A percentile compares a stretch with the other conserved stretches of the same genome.
phyloP scores from a whole-genome alignment of 2,797 vertebrate genomes.

The Coluber constrictor region DNA sequence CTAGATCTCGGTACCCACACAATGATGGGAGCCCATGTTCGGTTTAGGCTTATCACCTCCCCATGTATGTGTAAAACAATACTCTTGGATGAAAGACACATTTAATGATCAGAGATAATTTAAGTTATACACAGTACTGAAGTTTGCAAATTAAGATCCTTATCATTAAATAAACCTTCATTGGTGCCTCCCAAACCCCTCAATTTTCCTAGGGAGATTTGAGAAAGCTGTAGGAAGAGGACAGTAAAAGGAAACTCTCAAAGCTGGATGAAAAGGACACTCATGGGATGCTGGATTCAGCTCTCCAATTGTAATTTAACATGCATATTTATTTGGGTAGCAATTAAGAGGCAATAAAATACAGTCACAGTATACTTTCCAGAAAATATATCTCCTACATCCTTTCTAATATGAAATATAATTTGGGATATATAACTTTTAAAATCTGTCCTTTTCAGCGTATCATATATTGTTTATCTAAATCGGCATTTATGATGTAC shows the following conservation, averaged over 20 bases:
- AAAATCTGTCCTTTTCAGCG: background rate
- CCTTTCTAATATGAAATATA: background rate
- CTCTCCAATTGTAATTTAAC: background rate
- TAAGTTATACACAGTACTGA: background rate
- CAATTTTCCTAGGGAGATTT: background rate
- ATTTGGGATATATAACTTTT: background rate
- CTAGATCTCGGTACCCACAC: background rate
- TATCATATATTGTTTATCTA: background rate
- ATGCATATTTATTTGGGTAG: background rate
- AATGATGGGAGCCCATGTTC: background rate
- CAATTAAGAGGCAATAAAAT: conserved; percentile 18
- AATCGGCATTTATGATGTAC: background rate
- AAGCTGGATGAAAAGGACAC: background rate
- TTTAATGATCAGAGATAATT: background rate
- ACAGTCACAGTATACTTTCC: background rate
- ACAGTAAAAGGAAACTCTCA: background rate
- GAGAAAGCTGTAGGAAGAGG: background rate
- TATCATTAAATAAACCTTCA: background rate
- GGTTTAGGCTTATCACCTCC: background rate
- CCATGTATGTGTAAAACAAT: background rate
- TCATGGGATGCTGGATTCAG: background rate
- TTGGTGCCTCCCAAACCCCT: background rate
- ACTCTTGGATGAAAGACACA: background rate
- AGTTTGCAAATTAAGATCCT: background rate
- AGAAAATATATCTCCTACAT: background rate